Conservation (phyloP, 2,113 vertebrate genomes). For the Tragelaphus strepsiceros region DNA sequence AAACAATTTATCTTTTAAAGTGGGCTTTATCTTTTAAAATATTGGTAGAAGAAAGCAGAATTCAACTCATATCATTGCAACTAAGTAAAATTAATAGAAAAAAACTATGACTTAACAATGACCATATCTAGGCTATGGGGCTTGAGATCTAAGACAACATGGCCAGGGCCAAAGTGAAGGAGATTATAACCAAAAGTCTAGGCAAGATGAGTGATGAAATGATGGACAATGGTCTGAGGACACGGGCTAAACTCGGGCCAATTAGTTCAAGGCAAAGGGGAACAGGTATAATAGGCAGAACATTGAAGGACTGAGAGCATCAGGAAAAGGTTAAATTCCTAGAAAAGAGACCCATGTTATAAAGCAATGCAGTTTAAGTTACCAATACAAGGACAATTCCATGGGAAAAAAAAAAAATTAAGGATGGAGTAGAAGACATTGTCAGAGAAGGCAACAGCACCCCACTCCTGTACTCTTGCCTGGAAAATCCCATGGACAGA, state of each 20-base stretch:
- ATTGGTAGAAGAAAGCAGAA: background rate
- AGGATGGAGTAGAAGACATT: background rate
- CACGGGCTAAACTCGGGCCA: background rate
- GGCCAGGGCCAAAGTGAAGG: background rate
- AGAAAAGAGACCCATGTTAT: background rate
- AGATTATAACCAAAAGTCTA: background rate
- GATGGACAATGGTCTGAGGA: background rate
- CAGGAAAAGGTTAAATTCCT: background rate
- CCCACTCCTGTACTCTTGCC: no score
- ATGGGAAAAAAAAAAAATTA: background rate
- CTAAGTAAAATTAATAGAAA: background rate
- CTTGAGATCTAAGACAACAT: background rate
- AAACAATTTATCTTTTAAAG: background rate
- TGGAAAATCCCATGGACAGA: no score
- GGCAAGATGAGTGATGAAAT: background rate
- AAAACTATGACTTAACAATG: background rate
- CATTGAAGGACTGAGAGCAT: background rate
- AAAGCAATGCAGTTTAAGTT: background rate
- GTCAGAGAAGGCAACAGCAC: no score
- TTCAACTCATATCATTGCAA: background rate
- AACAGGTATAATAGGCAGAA: background rate
- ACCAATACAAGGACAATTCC: background rate
- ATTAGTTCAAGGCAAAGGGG: background rate
- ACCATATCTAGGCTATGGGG: background rate
- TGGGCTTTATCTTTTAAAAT: background rate